These are phyloP conservation scores for Hipparchia sbordonii DNA, from an alignment of 2,888 invertebrate species.

Conservation along the genomic window DNA sequence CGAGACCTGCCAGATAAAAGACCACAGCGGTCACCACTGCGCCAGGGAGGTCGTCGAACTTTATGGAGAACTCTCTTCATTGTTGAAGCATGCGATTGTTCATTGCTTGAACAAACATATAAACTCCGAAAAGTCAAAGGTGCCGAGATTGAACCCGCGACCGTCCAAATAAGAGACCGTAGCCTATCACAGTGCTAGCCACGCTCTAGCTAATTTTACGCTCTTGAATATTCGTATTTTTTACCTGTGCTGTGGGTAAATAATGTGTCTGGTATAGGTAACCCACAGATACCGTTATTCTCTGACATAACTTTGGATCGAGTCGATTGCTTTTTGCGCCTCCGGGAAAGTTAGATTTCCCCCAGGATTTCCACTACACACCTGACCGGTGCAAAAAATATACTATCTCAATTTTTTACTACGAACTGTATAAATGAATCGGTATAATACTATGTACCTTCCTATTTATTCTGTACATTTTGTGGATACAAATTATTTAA, in stretches of 20 bases:
- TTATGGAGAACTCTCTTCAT: no score
- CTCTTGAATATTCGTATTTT: neutral
- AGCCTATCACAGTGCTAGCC: no score
- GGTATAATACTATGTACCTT: neutral
- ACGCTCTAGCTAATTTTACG: neutral
- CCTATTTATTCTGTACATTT: no score
- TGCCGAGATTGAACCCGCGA: no score
- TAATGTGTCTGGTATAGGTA: slow-evolving; percentile 1
- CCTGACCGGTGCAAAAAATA: slow-evolving; percentile 78
- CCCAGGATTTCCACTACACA: slow-evolving; percentile 78
- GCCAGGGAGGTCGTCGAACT: no score
- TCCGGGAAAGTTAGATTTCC: slow-evolving; percentile 82
- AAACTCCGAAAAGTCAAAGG: no score
- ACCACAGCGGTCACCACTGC: no score
- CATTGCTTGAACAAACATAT: no score
- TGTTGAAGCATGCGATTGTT: no score
- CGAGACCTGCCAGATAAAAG: no score
- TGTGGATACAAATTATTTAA: no score
- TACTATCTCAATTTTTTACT: slow-evolving; percentile 71
- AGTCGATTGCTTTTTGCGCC: slow-evolving; percentile 83
- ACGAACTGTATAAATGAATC: neutral
- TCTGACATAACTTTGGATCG: slow-evolving; percentile 83
- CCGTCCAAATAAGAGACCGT: no score
- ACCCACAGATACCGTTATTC: slow-evolving; percentile 57
- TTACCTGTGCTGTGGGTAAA: neutral